Base-by-base conservation (phyloP, 2,888 invertebrate species). In the Erebia epiphron region DNA sequence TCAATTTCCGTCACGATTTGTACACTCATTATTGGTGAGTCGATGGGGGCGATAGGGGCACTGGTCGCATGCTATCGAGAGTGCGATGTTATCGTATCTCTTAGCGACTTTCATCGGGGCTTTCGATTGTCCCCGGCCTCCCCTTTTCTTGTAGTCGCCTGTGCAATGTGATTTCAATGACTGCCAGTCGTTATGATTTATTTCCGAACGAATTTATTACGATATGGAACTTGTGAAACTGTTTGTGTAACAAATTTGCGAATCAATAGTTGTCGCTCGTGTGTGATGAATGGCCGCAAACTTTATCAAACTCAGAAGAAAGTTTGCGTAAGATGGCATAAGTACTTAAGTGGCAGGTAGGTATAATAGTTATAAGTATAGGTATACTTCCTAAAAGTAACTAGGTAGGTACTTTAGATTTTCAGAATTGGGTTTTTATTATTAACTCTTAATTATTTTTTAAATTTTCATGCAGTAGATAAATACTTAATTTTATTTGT, bases 1-100 rank as follows among this genome's bases (percentile, higher is more conserved):
- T 92, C 91, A 88, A 92, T 92, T 91, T 93, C 91, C 92, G 92
- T 92, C 91, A 91, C 92, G 93, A 93, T 93, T 92, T 93, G 92
- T 92, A 86, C 86, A 83, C 86, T 92, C 91, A 92, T 92, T 92
- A 92, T 91, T 88, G 86, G 88, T 84, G 85, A 82, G 86, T 77
- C 82, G 92, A 93, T 93, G 92, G 83, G 92, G 92, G 92, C 90
- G 92, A 92, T 92, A 92, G 85, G 92, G 92, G 92, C 91, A 87
- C 88, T 85, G 89, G 89, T 87, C 90, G 90, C 89, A 85, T 87
- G 90, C 86, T 83, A 85, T 88, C 88, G 84, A 80, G 82, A 83
- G 79, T 82, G 84, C 84, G 91, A 90, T 91, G 83, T 86, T 91
- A 91, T 92, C 91, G 86, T 83, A 81, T 84, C 90, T 90, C 89